Evolutionary conservation across 1,140 invertebrate species (phyloP), one percentile per base, ranked within the genome.

Genomic region (Bombus superbus): DNA sequence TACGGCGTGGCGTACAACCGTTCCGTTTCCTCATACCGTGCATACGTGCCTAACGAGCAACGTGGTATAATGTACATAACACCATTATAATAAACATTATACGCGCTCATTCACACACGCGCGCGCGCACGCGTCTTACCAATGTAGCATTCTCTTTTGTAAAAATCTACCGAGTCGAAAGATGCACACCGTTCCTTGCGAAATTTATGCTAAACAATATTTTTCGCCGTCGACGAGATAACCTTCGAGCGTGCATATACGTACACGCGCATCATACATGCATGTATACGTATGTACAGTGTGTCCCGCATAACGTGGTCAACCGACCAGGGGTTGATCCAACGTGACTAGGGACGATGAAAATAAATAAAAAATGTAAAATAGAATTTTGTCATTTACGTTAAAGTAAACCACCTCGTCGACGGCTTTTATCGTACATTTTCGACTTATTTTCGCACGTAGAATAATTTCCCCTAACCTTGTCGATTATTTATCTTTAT

Each of bases 1-100:
- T 40, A 53, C 47, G 28, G 35, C 8, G 15, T 15, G 73, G 25
- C 25, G 42, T 62, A 42, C 35, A 28, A 38, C 79, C 57, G 77
- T 86, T 75, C 73, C 86, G 77, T 87, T 89, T 89, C 86, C 86
- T 89, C 81, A 57, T 88, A 76, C 81, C 81, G 72, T 44, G 76
- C 74, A 88, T 87, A 87, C 86, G 64, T 87, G 64, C 76, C 81
- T 89, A 89, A 89, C 81, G 77, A 89, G 81, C 75, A 69, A 57
- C 72, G 35, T 47, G 71, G 77, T 80, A 79, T 76, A 87, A 87
- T 59, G 86, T 71, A 78, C 82, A 71, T 89, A 88, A 89, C 88
- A 78, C 74, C 86, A 88, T 89, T 88, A 89, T 82, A 88, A 89
- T 89, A 89, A 89, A 89, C 66, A 86, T 75, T 73, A 76, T 87